A percentile compares a stretch with the other conserved stretches of the same genome.
Conservation (phyloP, 2,888 invertebrate species). For the Zaprionus lineosus region DNA sequence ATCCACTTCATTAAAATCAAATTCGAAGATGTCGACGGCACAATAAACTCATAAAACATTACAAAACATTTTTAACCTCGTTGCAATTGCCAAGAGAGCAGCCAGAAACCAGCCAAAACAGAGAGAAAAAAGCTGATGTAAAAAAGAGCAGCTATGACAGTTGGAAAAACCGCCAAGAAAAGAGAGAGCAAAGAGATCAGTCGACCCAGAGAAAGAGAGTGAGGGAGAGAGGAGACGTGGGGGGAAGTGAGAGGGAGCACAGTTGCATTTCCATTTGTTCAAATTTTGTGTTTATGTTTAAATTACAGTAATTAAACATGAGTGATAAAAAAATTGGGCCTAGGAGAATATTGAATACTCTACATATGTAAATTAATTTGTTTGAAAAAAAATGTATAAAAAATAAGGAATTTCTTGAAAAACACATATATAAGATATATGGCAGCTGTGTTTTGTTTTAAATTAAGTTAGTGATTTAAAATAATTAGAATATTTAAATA, state of each 20-base stretch:
- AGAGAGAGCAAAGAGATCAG: background rate
- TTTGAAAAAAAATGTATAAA: too few species aligned
- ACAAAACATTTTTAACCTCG: constrained; percentile 66
- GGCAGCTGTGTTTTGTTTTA: too few species aligned
- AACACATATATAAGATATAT: too few species aligned
- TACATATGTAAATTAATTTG: background rate
- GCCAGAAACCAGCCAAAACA: constrained; percentile 16
- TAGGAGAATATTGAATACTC: constrained; percentile 15
- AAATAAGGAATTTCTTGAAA: too few species aligned
- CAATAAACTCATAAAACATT: constrained; percentile 61
- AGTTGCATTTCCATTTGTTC: constrained; percentile 50
- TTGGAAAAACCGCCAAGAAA: too few species aligned
- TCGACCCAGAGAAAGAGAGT: background rate
- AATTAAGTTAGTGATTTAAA: too few species aligned
- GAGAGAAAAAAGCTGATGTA: background rate
- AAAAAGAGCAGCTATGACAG: background rate
- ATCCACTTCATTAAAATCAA: constrained; percentile 16
- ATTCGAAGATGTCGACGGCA: constrained; percentile 32
- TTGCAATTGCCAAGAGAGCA: constrained; percentile 45
- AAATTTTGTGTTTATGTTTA: constrained; percentile 44
- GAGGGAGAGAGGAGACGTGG: background rate
- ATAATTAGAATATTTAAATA: background rate
- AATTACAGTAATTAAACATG: constrained; percentile 43
- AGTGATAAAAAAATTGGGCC: background rate
- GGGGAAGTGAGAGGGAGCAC: constrained; percentile 5